phyloP scores from a whole-genome alignment of 2,797 vertebrate species.

The Megaceryle alcyon region DNA sequence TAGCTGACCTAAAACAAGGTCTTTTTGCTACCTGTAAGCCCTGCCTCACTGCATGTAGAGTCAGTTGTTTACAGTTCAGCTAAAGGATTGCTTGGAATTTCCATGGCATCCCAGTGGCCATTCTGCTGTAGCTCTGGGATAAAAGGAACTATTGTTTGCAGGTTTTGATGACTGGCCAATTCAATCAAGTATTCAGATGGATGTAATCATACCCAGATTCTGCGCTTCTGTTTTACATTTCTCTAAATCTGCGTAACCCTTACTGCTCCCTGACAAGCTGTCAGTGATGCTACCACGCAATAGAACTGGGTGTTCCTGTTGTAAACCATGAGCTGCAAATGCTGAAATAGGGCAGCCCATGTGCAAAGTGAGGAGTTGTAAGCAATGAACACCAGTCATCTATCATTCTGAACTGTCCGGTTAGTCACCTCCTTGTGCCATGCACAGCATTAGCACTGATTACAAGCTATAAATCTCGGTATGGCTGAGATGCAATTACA shows the following conservation, averaged over 20 bases:
- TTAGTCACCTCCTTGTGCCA: not conserved
- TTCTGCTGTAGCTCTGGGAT: not conserved
- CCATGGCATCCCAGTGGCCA: not conserved
- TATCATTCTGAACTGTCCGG: not conserved
- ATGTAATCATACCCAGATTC: not conserved
- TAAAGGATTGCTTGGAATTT: constrained; percentile 42
- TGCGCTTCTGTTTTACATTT: constrained; percentile 1
- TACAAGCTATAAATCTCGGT: not conserved
- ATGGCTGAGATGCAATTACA: not conserved
- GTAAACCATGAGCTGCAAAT: not conserved
- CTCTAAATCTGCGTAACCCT: constrained; percentile 30
- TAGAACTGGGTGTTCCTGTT: not conserved
- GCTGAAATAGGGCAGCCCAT: not conserved
- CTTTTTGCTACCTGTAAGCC: not conserved
- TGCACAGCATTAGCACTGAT: not conserved
- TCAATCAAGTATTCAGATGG: constrained; percentile 15
- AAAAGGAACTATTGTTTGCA: constrained; percentile 38
- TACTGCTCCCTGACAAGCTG: not conserved
- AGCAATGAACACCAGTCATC: not conserved
- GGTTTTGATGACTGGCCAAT: constrained; percentile 34
- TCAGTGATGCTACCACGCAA: not conserved
- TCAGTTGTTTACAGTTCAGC: constrained; percentile 7
- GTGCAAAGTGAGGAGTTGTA: not conserved
- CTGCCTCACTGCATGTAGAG: not conserved
- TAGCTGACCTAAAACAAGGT: not conserved